Percentiles rank a stretch among this genome's conserved stretches.
These are phyloP conservation scores for Pangasius macronema DNA, from an alignment of 2,797 vertebrate genomes.

Conservation along the genomic window DNA sequence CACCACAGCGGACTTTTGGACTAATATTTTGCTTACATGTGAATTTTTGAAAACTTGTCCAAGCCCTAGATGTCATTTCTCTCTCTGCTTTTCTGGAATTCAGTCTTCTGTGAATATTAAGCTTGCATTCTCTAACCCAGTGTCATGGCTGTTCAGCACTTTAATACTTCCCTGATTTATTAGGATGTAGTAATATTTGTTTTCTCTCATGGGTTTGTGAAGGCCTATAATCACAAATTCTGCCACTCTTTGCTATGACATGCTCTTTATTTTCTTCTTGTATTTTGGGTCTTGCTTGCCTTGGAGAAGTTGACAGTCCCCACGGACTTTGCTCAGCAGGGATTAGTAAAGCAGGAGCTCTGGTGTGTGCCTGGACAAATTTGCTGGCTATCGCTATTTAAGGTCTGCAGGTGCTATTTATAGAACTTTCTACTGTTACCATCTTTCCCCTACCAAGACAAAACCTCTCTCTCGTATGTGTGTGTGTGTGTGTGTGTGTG, in stretches of 20 bases:
- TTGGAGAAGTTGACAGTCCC: slow-evolving; percentile 67
- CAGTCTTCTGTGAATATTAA: not conserved
- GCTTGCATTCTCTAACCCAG: not conserved
- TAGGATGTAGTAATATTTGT: slow-evolving; percentile 15
- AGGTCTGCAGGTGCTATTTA: slow-evolving; percentile 71
- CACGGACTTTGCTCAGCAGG: slow-evolving; percentile 55
- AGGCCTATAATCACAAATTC: slow-evolving; percentile 61
- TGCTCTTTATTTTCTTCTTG: slow-evolving; percentile 63
- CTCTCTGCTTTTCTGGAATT: not conserved
- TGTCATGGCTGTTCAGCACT: not conserved
- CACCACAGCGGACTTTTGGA: not conserved
- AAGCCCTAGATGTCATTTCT: not conserved
- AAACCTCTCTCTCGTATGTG: slow-evolving; percentile 21
- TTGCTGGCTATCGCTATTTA: slow-evolving; percentile 74
- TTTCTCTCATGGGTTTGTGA: slow-evolving; percentile 32
- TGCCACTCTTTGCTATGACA: slow-evolving; percentile 62
- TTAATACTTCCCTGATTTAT: slow-evolving; percentile 9
- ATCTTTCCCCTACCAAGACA: slow-evolving; percentile 59
- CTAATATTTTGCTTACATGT: not conserved
- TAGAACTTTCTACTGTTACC: slow-evolving; percentile 72
- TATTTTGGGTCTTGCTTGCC: slow-evolving; percentile 51
- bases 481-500: slow-evolving; percentile 23
- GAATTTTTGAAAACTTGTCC: not conserved
- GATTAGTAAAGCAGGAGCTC: slow-evolving; percentile 55
- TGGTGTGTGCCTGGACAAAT: slow-evolving; percentile 66